Evolutionary conservation across 2,797 vertebrate species (phyloP), one percentile per base, ranked within the genome.

Genomic region (Pseudomugil gertrudae): DNA sequence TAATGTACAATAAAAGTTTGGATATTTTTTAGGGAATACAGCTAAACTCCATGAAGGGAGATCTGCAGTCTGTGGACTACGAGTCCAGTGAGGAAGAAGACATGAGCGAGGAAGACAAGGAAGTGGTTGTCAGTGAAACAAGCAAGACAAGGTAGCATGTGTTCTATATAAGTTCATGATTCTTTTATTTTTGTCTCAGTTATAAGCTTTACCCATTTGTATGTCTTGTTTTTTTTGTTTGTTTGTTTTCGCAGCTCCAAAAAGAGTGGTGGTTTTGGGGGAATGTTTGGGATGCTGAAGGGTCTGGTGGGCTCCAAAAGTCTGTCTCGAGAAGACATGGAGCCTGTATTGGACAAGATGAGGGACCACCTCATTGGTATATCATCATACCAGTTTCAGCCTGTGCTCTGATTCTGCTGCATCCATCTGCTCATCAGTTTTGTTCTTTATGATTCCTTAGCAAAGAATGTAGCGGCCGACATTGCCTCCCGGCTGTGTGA

Each of bases 221-320:
- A n/a, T n/a, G n/a, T n/a, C n/a, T n/a, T n/a, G n/a, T 13, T 48
- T 15, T 9, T 19, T 35, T 29, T 40, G 36, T 2, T 63, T 50
- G 43, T 2, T 63, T 65, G 4, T 17, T 17, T 56, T 38, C 65
- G 23, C 87, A 98, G 97, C 55, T 64, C 83, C 3, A 95, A 95
- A 92, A 97, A 95, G 61, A 54, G 84, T 14, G 90, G 95, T 2
- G 89, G 94, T 24, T 94, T 99, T 55, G 96, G 97, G 17, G 97
- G 97, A 36, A 97, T 99, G 96, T 98, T 99, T 80, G 97, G 97
- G 63, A 98, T 99, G 97, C 92, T 99, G 83, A 98, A 97, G 86
- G 96, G 97, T 38, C 93, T 99, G 64, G 98, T 99, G 84, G 96
- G 98, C 56, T 97, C 97, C 47, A 99, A 99, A 93, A 98, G 94